Evolutionary conservation across 37 sponge, comb jelly and placozoan species (phyloP).

Genomic region (Beroe forskalii): DNA sequence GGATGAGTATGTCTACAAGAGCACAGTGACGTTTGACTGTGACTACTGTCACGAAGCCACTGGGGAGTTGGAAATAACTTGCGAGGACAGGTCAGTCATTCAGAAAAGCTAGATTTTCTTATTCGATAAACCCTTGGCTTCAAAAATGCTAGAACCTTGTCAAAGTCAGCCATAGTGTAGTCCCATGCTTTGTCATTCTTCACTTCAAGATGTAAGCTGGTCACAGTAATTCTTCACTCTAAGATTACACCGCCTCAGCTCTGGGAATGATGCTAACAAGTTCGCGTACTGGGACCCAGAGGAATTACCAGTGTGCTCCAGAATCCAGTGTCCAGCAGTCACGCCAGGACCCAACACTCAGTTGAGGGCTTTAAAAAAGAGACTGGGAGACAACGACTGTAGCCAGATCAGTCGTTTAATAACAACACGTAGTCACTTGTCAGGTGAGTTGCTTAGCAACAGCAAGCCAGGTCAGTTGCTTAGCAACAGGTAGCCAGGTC

Average conservation of each 20-base stretch:
- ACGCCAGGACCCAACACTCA: neutral
- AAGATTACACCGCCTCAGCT: no score
- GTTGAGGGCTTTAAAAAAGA: neutral
- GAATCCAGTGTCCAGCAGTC: neutral
- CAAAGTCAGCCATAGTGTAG: no score
- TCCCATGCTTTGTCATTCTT: no score
- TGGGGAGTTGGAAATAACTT: neutral
- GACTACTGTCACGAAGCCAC: conserved; percentile 6
- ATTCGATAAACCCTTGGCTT: neutral
- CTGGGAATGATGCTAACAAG: neutral
- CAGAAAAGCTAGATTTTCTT: neutral
- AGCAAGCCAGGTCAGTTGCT: no score
- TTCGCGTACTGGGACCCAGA: neutral
- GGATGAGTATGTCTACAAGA: neutral
- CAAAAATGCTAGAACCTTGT: no score
- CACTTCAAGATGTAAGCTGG: no score
- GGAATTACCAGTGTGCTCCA: neutral
- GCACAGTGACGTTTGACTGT: conserved; percentile 12
- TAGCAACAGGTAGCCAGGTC: no score
- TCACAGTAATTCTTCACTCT: no score
- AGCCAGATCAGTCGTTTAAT: neutral
- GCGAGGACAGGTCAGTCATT: neutral
- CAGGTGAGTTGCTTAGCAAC: no score
- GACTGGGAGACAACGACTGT: neutral
- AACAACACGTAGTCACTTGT: no score